Conservation (phyloP, 1,140 invertebrate species). For the Drosophila kanapiae region DNA sequence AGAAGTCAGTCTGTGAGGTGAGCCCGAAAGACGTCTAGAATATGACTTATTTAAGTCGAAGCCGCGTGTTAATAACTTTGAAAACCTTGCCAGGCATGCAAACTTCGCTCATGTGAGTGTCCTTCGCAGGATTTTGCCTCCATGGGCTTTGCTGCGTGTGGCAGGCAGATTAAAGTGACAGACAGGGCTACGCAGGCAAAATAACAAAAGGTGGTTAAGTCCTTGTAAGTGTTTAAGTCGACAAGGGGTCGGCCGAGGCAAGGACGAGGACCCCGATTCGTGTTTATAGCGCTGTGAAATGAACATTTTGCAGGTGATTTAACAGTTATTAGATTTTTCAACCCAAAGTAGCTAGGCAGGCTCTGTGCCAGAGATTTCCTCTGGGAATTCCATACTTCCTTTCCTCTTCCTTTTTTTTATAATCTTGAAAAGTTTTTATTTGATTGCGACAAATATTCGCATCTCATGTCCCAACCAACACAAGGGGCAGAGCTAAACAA, state of each 20-base stretch:
- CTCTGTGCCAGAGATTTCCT: conserved; percentile 23
- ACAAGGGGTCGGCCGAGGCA: conserved; percentile 51
- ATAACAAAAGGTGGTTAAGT: conserved; percentile 79
- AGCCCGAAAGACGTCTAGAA: conserved; percentile 47
- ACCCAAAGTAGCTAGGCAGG: conserved; percentile 38
- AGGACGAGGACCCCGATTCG: conserved; percentile 37
- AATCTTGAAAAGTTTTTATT: conserved; percentile 74
- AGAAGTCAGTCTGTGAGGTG: conserved; percentile 43
- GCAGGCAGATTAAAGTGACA: conserved; percentile 78
- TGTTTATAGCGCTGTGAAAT: conserved; percentile 81
- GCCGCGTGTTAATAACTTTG: conserved; percentile 78
- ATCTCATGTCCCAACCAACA: conserved; percentile 20
- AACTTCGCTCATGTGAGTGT: conserved; percentile 48
- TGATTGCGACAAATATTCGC: conserved; percentile 75
- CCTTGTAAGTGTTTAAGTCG: conserved; percentile 83
- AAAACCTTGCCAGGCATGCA: conserved; percentile 60
- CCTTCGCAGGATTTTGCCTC: conserved; percentile 56
- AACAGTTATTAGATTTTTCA: conserved; percentile 80
- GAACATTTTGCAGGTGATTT: conserved; percentile 84
- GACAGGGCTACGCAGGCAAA: conserved; percentile 71
- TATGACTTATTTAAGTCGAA: conserved; percentile 73
- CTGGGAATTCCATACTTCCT: conserved; percentile 27
- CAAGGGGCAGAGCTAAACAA: conserved; percentile 45
- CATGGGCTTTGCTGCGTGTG: conserved; percentile 52
- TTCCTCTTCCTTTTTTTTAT: conserved; percentile 13